phyloP scores from a whole-genome alignment of 2,113 vertebrate genomes.

The Aleadryas rufinucha region DNA sequence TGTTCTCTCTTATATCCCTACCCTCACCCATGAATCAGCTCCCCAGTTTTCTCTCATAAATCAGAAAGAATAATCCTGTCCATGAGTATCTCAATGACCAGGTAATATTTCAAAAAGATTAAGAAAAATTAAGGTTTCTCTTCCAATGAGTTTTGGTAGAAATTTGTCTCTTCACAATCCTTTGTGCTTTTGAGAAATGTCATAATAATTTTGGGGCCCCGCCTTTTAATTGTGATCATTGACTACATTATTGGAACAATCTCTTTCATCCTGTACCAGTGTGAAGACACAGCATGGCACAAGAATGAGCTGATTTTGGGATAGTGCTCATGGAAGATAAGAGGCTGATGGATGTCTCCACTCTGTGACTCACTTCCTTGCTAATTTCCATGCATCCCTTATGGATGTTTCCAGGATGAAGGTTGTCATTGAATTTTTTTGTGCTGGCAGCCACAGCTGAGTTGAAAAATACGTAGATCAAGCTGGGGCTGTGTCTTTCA shows the following conservation, averaged over 20 bases:
- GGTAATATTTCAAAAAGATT: background rate
- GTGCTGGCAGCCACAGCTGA: background rate
- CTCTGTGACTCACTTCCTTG: background rate
- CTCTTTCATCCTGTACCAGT: background rate
- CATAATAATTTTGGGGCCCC: fast-evolving
- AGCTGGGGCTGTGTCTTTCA: background rate
- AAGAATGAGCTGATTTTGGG: background rate
- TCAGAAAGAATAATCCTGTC: background rate
- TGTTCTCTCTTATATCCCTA: background rate
- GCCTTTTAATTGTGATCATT: background rate
- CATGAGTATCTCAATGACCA: background rate
- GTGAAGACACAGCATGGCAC: too few relatives aligned
- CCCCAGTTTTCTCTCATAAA: background rate
- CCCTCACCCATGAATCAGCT: background rate
- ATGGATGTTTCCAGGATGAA: background rate
- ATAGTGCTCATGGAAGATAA: too few relatives aligned
- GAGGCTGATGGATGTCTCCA: background rate
- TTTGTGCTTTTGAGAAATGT: background rate
- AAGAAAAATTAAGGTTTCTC: background rate
- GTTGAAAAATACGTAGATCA: background rate
- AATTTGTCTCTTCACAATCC: background rate
- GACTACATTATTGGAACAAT: background rate
- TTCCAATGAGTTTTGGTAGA: background rate
- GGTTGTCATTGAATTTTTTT: background rate
- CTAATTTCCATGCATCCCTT: background rate